phyloP scores from a whole-genome alignment of 2,113 vertebrate genomes.

The Misgurnus mizolepis region DNA sequence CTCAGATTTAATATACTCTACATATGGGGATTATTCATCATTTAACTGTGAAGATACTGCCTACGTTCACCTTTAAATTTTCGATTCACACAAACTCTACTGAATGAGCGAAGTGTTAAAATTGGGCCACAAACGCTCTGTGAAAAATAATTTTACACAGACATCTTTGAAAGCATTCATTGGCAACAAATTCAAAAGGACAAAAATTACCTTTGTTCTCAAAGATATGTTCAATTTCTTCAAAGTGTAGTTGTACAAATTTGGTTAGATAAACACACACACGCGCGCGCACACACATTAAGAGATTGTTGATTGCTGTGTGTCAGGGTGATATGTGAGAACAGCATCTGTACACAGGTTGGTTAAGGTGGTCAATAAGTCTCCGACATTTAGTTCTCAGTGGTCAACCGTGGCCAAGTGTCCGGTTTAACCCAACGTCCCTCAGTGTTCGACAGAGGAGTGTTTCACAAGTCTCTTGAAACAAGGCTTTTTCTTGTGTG shows the following conservation, averaged over 20 bases:
- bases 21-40: background rate
- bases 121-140: constrained; percentile 12
- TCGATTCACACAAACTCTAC: constrained; percentile 1
- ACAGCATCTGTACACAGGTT: constrained; percentile 72
- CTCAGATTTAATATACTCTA: constrained; percentile 1
- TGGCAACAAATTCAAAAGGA: constrained; percentile 35
- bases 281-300: constrained; percentile 10
- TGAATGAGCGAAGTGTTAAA: constrained; percentile 5
- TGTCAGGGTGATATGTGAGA: constrained; percentile 67
- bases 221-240: constrained; percentile 72
- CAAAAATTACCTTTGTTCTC: constrained; percentile 40
- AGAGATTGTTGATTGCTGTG: constrained; percentile 68
- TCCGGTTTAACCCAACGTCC: constrained; percentile 36
- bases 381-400: constrained; percentile 42
- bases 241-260: constrained; percentile 74
- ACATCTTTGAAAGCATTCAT: constrained; percentile 28
- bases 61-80: constrained; percentile 13
- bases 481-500: background rate
- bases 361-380: constrained; percentile 37
- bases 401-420: constrained; percentile 20
- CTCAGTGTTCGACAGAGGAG: constrained; percentile 20
- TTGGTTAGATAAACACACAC: constrained; percentile 69
- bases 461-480: constrained; percentile 16
- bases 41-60: background rate
- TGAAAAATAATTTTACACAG: constrained; percentile 45